Percentiles rank a stretch among this genome's conserved stretches.
Conservation (phyloP, 2,797 vertebrate species). For the Muscicapa comitata region DNA sequence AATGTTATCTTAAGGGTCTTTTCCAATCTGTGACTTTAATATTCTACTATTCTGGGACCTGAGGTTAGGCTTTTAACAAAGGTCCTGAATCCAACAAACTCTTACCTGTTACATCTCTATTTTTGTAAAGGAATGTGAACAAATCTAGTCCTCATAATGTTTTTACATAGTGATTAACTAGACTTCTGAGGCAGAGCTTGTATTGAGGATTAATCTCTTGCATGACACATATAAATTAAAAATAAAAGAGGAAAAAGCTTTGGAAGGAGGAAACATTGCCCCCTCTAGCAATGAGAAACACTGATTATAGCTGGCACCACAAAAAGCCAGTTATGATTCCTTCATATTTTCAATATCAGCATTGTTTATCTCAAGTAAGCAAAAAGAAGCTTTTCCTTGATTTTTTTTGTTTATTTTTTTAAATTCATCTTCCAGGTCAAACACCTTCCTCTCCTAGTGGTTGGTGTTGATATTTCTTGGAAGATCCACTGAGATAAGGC, state of each 20-base stretch:
- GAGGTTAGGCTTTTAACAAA: not conserved
- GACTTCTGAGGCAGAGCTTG: not conserved
- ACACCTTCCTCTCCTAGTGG: not conserved
- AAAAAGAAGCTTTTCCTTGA: not conserved
- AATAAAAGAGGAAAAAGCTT: not conserved
- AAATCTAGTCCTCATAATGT: not conserved
- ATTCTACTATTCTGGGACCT: not conserved
- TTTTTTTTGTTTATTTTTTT: not conserved
- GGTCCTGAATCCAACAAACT: not conserved
- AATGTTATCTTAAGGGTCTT: not conserved
- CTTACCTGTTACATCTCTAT: not conserved
- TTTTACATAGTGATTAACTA: not conserved
- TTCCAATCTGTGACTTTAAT: not conserved
- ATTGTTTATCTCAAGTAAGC: not conserved
- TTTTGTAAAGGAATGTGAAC: not conserved
- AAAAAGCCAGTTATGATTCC: not conserved
- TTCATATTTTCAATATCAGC: not conserved
- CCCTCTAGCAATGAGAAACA: not conserved
- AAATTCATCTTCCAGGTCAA: not conserved
- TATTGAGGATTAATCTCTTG: not conserved
- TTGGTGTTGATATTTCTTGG: accelerated
- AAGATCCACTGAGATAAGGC: not conserved
- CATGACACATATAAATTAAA: not conserved
- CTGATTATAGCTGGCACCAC: not conserved
- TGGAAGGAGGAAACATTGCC: not conserved